Evolutionary conservation across 2,888 invertebrate genomes (phyloP).

Genomic region (Ethmia dodecea): DNA sequence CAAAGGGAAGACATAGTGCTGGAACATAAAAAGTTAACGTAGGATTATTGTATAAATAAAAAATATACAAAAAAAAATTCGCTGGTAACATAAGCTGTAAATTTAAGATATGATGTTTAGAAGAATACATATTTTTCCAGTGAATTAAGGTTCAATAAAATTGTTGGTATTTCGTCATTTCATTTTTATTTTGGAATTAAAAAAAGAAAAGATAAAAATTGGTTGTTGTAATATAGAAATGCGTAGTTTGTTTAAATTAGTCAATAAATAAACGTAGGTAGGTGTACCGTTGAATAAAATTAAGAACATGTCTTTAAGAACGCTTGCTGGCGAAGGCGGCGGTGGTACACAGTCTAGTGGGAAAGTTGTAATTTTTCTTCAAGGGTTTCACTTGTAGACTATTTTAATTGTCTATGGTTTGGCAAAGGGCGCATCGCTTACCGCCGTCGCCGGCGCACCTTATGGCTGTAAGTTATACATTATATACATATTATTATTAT

Average conservation of each 20-base stretch:
- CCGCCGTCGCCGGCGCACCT: slow-evolving; percentile 32
- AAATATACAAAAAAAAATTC: slow-evolving; percentile 63
- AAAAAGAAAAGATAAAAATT: slow-evolving; percentile 29
- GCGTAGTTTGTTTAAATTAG: slow-evolving; percentile 35
- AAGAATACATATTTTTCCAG: slow-evolving; percentile 13
- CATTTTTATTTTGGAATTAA: slow-evolving; percentile 19
- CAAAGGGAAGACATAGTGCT: slow-evolving; percentile 63
- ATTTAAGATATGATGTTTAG: slow-evolving; percentile 3
- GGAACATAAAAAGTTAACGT: slow-evolving; percentile 33
- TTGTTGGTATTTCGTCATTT: slow-evolving; percentile 11
- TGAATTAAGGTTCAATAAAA: slow-evolving; percentile 6
- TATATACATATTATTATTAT: slow-evolving; percentile 74
- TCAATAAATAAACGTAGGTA: slow-evolving; percentile 25
- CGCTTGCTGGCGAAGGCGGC: slow-evolving; percentile 41
- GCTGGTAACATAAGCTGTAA: slow-evolving; percentile 24
- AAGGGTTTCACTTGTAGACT: slow-evolving; percentile 23
- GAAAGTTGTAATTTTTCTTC: slow-evolving; percentile 35
- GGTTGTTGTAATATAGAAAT: slow-evolving; percentile 63
- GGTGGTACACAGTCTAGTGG: slow-evolving; percentile 14
- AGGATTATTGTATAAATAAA: slow-evolving; percentile 60
- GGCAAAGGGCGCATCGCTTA: slow-evolving; percentile 1
- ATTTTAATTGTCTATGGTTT: slow-evolving; percentile 6
- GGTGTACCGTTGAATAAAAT: slow-evolving; percentile 34
- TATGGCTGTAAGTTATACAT: slow-evolving; percentile 75
- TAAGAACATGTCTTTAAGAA: slow-evolving; percentile 45